Evolutionary conservation across 2,113 vertebrate species (phyloP).

Genomic region (Seriola dumerili): DNA sequence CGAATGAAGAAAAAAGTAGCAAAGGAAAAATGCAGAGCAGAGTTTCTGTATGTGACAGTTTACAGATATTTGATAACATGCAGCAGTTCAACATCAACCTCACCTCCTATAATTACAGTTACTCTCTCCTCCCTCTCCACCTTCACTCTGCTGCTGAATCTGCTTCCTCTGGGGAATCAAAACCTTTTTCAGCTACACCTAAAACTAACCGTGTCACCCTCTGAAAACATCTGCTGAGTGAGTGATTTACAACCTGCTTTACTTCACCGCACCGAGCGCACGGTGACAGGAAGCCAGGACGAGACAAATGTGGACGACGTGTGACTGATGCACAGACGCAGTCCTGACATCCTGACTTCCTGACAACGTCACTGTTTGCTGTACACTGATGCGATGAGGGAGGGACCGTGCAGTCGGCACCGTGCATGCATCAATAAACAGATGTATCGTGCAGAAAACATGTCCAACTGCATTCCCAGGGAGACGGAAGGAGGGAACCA

Average conservation of each 20-base stretch:
- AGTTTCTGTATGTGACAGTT: too few species aligned
- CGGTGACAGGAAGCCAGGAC: not conserved
- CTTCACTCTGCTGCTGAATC: conserved; percentile 10
- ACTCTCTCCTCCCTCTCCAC: not conserved
- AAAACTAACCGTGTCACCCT: not conserved
- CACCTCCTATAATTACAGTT: not conserved
- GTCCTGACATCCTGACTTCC: not conserved
- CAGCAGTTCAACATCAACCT: not conserved
- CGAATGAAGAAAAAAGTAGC: too few species aligned
- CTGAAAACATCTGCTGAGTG: conserved; percentile 8
- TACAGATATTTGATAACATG: too few species aligned
- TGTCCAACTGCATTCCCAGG: conserved; percentile 57
- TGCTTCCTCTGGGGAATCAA: too few species aligned
- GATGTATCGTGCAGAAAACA: conserved; percentile 30
- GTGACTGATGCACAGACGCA: not conserved
- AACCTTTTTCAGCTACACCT: not conserved
- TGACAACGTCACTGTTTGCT: not conserved
- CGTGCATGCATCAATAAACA: conserved; percentile 16
- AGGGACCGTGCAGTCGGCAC: not conserved
- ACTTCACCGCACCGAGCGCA: not conserved
- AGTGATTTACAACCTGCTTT: not conserved
- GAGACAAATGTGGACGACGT: not conserved
- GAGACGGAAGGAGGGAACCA: not conserved
- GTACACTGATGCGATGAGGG: not conserved
- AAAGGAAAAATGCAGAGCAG: too few species aligned